Evolutionary conservation across 2,797 vertebrate genomes (phyloP).

Genomic region (Lepidocolaptes lacrymiger): DNA sequence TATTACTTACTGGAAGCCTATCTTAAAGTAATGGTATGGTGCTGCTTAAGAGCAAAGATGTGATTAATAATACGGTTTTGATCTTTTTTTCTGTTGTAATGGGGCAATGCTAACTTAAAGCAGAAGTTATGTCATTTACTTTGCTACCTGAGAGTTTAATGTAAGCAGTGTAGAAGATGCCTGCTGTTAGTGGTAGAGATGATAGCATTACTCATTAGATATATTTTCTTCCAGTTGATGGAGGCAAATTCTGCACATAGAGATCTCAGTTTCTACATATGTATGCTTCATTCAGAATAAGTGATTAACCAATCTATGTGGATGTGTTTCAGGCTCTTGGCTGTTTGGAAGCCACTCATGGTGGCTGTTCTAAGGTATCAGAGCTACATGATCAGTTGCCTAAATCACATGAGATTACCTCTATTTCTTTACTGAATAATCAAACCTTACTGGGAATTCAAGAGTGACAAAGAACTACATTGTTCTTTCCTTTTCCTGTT

Average conservation of each 20-base stretch:
- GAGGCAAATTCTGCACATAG: neutral
- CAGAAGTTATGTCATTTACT: conserved; percentile 35
- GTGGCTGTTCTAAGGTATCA: neutral
- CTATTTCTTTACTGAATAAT: neutral
- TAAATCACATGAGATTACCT: neutral
- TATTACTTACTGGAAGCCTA: conserved; percentile 47
- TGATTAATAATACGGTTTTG: conserved; percentile 55
- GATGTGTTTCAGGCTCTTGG: neutral
- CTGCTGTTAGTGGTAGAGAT: neutral
- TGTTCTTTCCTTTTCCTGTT: neutral
- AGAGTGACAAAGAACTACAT: neutral
- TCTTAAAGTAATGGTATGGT: conserved; percentile 33
- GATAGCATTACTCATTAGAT: neutral
- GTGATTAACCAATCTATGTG: neutral
- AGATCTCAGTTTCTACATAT: neutral
- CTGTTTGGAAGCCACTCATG: neutral
- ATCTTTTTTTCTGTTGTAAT: conserved; percentile 24
- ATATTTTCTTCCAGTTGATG: neutral
- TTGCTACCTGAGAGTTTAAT: neutral
- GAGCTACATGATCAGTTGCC: neutral
- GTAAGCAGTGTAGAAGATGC: neutral
- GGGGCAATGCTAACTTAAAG: neutral
- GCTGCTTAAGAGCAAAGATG: conserved; percentile 11
- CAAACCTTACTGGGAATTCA: neutral
- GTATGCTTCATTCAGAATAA: neutral